Conservation (phyloP, 2,113 vertebrate species). For the Gasterosteus aculeatus region DNA sequence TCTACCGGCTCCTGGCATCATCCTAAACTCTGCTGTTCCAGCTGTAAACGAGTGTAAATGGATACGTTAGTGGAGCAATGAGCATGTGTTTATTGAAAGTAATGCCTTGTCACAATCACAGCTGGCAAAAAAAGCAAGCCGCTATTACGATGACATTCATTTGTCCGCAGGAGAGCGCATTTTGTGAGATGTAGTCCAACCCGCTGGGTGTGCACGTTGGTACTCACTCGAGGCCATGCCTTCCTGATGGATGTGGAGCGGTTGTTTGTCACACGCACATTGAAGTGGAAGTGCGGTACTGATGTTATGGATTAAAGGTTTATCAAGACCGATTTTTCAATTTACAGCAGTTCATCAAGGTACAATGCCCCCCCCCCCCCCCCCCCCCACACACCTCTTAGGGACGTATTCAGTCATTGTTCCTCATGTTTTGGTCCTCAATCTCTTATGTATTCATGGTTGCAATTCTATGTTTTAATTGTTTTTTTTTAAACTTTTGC, state of each 20-base stretch:
- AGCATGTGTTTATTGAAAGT: slow-evolving; percentile 71
- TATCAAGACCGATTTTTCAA: slow-evolving; percentile 10
- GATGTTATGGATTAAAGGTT: slow-evolving; percentile 29
- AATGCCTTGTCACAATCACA: slow-evolving; percentile 71
- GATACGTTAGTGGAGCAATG: slow-evolving; percentile 68
- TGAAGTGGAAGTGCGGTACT: slow-evolving; percentile 12
- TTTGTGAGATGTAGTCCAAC: slow-evolving; percentile 52
- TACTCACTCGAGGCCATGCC: slow-evolving; percentile 27
- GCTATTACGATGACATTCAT: slow-evolving; percentile 51
- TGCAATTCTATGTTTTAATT: not conserved
- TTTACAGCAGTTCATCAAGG: slow-evolving; percentile 10
- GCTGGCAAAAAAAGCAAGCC: slow-evolving; percentile 58
- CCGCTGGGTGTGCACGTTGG: slow-evolving; percentile 34
- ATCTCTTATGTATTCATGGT: not conserved
- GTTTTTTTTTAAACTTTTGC: slow-evolving; percentile 7
- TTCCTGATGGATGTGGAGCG: slow-evolving; percentile 34
- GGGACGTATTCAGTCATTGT: not conserved
- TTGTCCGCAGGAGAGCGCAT: slow-evolving; percentile 46
- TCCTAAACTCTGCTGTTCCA: slow-evolving; percentile 64
- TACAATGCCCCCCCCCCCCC: no score
- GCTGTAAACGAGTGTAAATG: slow-evolving; percentile 69
- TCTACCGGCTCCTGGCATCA: slow-evolving; percentile 62
- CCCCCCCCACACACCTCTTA: not conserved
- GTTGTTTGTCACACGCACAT: slow-evolving; percentile 28
- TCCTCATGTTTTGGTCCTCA: not conserved